Base-by-base conservation (phyloP, 2,113 vertebrate species). In the Leptobrachium leishanense region DNA sequence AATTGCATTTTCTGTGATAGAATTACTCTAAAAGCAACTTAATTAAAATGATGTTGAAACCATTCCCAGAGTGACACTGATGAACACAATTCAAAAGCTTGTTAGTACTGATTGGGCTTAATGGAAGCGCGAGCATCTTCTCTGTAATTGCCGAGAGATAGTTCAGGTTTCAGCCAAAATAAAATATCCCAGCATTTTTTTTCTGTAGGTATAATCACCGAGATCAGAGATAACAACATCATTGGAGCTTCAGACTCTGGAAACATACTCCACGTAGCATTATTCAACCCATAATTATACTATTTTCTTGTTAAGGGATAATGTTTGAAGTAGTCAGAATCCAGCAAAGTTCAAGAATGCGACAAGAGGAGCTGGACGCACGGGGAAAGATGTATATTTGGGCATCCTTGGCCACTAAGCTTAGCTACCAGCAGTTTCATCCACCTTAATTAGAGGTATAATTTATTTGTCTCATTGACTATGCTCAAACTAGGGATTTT, bases 61-160 rank as follows among this genome's bases (percentile, higher is more conserved):
- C 65, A 53, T 74, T 81, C 72, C 72, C 78, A 74, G 65, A 81
- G 78, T 74, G 71, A 81, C 63, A 74, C 54, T 74, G 78, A 74
- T 74, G 78, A 81, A 81, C 64, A 62, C 55, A 67, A 68, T 74
- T 68, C 64, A 41, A 81, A 81, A 67, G 78, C 78, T 81, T 81
- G 78, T 81, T 81, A 81, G 64, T 12, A 46, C 78, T 81, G 72
- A 74, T 81, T 81, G 78, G 43, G 65, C 55, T 81, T 81, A 81
- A 81, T 81, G 71, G 72, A 68, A 54, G 55, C 20, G 42, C 72
- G 2, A 50, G 43, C 42, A 68, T 81, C 65, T 44, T 43, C 50
- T 12, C 53, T 2, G 20, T 81, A 81, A 81, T 81, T 81, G 71
- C 65, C 57, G 42, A 68, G 65, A 68, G 50, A 57, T 67, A 74